These are phyloP conservation scores for Sclerurus mexicanus DNA, from an alignment of 2,113 vertebrate genomes.

Conservation along the genomic window DNA sequence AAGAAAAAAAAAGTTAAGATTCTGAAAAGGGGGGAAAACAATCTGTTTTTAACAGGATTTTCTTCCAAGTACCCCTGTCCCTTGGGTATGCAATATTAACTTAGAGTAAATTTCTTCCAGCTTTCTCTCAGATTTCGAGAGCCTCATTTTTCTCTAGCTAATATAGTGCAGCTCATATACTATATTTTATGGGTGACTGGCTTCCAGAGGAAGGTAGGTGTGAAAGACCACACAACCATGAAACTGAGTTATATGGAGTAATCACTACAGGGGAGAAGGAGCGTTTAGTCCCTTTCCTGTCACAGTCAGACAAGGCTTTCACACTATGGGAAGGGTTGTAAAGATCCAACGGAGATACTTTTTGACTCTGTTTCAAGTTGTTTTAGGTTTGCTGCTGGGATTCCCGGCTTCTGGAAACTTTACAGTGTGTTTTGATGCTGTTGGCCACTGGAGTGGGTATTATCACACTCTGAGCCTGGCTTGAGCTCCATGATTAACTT, in stretches of 20 bases:
- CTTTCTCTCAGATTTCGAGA: constrained; percentile 24
- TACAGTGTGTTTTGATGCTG: background rate
- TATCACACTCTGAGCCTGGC: background rate
- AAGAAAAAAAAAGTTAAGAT: background rate
- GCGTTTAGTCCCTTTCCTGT: background rate
- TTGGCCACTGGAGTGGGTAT: background rate
- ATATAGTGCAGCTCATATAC: constrained; percentile 38
- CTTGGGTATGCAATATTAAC: background rate
- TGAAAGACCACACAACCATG: constrained; percentile 39
- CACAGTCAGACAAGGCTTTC: background rate
- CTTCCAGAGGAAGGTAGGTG: constrained; percentile 45
- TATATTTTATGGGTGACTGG: constrained; percentile 20
- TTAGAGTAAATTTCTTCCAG: constrained; percentile 50
- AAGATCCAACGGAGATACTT: background rate
- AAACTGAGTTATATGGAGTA: constrained; percentile 21
- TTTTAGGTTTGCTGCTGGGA: background rate
- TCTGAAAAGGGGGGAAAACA: background rate
- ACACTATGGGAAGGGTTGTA: background rate
- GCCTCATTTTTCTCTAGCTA: constrained; percentile 49
- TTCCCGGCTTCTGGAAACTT: constrained; percentile 3
- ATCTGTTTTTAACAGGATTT: constrained; percentile 42
- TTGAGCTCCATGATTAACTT: background rate
- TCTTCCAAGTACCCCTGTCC: background rate
- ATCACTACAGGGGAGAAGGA: background rate
- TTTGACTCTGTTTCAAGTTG: background rate